A percentile compares a stretch with the other conserved stretches of the same genome.
Conservation (phyloP, 2,797 vertebrate species). For the Macrochelys suwanniensis region DNA sequence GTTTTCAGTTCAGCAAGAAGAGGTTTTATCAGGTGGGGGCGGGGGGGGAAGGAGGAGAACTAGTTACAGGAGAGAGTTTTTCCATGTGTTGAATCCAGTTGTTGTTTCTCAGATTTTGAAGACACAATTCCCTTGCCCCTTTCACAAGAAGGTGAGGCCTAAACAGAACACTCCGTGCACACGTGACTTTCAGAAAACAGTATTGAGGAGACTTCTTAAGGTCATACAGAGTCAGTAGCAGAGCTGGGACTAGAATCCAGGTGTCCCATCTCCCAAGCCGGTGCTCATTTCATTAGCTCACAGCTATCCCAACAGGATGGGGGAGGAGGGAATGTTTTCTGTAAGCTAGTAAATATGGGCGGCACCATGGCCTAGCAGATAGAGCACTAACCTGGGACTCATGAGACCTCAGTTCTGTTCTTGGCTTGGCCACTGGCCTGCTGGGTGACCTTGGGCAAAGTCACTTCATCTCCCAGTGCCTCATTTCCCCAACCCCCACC, state of each 20-base stretch:
- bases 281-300: not conserved
- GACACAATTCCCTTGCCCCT: not conserved
- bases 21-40: not conserved
- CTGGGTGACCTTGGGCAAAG: not conserved
- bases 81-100: no score
- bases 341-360: not conserved
- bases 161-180: not conserved
- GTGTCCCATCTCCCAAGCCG: not conserved
- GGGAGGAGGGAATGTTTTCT: not conserved
- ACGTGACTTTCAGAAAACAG: not conserved
- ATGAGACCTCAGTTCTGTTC: not conserved
- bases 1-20: not conserved
- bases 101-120: not conserved
- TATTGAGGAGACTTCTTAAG: not conserved
- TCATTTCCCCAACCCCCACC: not conserved
- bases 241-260: not conserved
- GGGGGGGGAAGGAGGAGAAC: no score
- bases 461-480: not conserved
- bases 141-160: not conserved
- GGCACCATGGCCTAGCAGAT: not conserved
- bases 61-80: not conserved
- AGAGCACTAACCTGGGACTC: not conserved
- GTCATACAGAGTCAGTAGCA: not conserved
- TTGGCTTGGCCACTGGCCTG: not conserved
- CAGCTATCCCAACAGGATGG: not conserved